A percentile compares a stretch with the other conserved stretches of the same genome.
Conservation (phyloP, 37 sponge, comb jelly and placozoan species). For the Eunapius fragilis region DNA sequence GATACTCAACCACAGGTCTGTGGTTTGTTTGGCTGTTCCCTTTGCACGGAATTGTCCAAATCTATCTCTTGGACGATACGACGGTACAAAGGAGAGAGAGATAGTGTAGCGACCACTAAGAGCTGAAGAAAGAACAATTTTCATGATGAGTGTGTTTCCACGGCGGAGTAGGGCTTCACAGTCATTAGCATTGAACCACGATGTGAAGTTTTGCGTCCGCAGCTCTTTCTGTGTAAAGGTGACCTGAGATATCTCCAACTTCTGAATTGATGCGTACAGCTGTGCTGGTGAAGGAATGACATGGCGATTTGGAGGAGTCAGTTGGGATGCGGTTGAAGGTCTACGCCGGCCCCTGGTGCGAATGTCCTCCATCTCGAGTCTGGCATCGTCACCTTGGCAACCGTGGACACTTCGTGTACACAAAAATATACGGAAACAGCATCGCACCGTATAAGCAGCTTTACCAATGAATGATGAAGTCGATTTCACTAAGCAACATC, state of each 20-base stretch:
- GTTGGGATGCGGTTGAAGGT: background rate
- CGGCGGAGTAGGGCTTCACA: conserved; percentile 35
- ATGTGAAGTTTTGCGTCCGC: background rate
- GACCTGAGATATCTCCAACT: background rate
- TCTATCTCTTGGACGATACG: conserved; percentile 54
- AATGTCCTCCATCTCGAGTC: background rate
- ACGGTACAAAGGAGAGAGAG: conserved; percentile 66
- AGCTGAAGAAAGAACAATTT: conserved; percentile 25
- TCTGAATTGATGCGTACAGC: background rate
- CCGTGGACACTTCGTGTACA: background rate
- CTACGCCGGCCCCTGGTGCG: background rate
- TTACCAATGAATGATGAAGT: no score
- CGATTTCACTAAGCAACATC: no score
- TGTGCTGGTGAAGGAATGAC: background rate
- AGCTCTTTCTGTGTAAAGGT: background rate
- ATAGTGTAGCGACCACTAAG: conserved; percentile 48
- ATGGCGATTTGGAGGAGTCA: background rate
- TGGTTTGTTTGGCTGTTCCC: conserved; percentile 36
- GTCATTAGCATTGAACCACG: background rate
- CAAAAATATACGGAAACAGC: background rate
- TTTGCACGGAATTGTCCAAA: conserved; percentile 72
- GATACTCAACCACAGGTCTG: conserved; percentile 73
- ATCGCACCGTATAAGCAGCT: no score
- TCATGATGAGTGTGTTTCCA: conserved; percentile 63
- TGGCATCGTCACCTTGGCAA: background rate